These are phyloP conservation scores for Drosophila elegans DNA, from an alignment of 1,140 invertebrate species.

Conservation along the genomic window DNA sequence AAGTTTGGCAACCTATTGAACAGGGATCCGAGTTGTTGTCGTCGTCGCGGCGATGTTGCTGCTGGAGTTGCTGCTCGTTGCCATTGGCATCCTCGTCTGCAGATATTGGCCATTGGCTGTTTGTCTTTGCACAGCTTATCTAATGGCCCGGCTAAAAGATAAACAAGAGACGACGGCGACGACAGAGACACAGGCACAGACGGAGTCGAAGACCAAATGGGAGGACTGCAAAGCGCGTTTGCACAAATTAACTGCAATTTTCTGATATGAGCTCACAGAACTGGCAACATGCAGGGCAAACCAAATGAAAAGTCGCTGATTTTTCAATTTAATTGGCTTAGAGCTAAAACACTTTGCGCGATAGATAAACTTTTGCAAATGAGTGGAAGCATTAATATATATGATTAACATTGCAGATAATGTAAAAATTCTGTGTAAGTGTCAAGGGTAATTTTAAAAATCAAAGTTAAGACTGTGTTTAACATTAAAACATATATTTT, in stretches of 20 bases:
- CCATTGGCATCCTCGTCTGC: conserved; percentile 36
- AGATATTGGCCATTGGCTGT: conserved; percentile 57
- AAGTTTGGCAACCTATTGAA: conserved; percentile 65
- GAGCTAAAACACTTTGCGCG: background rate
- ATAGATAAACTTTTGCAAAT: background rate
- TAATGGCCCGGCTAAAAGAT: conserved; percentile 75
- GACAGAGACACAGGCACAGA: conserved; percentile 8
- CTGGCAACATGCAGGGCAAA: conserved; percentile 13
- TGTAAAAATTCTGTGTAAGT: background rate
- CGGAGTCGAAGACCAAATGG: conserved; percentile 30
- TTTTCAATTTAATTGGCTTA: background rate
- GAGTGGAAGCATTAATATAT: background rate
- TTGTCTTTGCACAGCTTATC: conserved; percentile 76
- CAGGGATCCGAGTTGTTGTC: conserved; percentile 39
- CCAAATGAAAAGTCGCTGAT: conserved; percentile 4
- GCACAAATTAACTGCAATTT: conserved; percentile 80
- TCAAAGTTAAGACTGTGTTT: too few species aligned
- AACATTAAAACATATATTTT: too few species aligned
- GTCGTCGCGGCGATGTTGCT: conserved; percentile 17
- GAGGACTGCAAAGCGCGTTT: conserved; percentile 69
- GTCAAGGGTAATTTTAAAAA: too few species aligned
- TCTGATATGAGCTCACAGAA: conserved; percentile 52
- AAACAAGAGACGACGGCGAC: conserved; percentile 67
- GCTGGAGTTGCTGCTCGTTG: conserved; percentile 9
- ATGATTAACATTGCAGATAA: background rate